Evolutionary conservation across 2,797 vertebrate genomes (phyloP), one percentile per base, ranked within the genome.

Genomic region (Macroramphosus scolopax): DNA sequence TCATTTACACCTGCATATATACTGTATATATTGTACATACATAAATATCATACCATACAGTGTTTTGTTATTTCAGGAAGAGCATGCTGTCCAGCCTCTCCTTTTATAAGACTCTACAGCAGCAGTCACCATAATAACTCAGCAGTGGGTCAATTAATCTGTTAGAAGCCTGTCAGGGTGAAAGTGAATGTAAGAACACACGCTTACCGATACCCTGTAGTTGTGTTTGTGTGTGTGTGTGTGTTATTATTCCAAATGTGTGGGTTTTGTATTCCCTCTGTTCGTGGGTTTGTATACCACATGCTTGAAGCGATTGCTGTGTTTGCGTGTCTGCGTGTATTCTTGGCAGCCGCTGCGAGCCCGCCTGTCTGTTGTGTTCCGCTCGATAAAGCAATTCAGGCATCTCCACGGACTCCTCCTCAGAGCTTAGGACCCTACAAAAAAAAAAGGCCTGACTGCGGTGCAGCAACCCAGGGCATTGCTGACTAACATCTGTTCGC

Each of bases 401-500:
- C 78, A 75, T 76, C 83, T 81, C 69, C 33, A 22, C 8, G 22
- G 81, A 77, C 67, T 62, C 47, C 75, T 76, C 57, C 50, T 69
- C 43, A 33, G 63, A 76, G 63, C 75, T 13, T 26, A 83, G 77
- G 81, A 83, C 77, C 74, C 75, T 53, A 61, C 55, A 54, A 70
- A 72, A 26, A 26, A 26, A 2, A 26, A 69, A 60, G 44, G 68
- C 42, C 47, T 25, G 49, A 64, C 70, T 75, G 69, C 42, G 62
- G 65, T 50, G 75, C 51, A 42, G 41, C 73, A 80, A 80, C 75
- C 71, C 68, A 69, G 48, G 68, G 72, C 66, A 71, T 64, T 60
- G 63, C 64, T 71, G 63, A 59, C 68, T 73, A 87, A 86, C 87
- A 88, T 87, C 84, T 88, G 85, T 80, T 89, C 84, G 80, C 77